Base-by-base conservation (phyloP, 2,888 invertebrate genomes). In the Callyntrura guangdongensis region DNA sequence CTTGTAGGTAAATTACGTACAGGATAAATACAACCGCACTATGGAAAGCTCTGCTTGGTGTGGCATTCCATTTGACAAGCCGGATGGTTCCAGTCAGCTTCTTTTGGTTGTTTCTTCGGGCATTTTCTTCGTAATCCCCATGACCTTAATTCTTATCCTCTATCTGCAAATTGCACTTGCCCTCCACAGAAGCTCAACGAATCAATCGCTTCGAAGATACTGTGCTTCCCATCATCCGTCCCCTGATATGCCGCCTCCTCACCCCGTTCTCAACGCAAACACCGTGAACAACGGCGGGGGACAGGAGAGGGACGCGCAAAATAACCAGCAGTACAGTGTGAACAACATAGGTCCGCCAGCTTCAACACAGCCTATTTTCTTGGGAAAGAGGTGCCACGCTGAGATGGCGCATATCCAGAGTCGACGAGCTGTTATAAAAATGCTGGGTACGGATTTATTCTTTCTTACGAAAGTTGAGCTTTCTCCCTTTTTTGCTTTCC, bases 101-200 rank as follows among this genome's bases (percentile, higher is more conserved):
- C 94, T 95, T 67, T 94, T 95, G 94, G 94, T 95, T 53, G 91
- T 95, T 17, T 95, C 95, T 5, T 95, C 95, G 2, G 94, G 95
- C 89, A 90, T 95, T n/a, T 95, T 95, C 92, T 95, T 95, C 94
- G 94, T 95, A 12, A 93, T 95, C 20, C 95, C 95, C 2, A 95
- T 95, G 94, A 94, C 95, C 0, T 93, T 95, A 27, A 95, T 95
- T 72, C 94, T 94, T 8, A 94, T 95, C 12, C 94, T 95, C 6
- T 95, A 95, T 92, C 93, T 94, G 14, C 90, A 94, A 59, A 95
- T 95, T 74, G 95, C 94, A 2, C 90, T 94, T 45, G 94, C 94
- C 9, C 94, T 95, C 27, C 94, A 94, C 72, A 91, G 94, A 53
- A 93, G 94, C 82, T 93, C 92, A 8, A 74, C 90, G 9, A 93